Evolutionary conservation across 2,888 invertebrate genomes (phyloP), one percentile per base, ranked within the genome.

Genomic region (Lasioglossum pauxillum): DNA sequence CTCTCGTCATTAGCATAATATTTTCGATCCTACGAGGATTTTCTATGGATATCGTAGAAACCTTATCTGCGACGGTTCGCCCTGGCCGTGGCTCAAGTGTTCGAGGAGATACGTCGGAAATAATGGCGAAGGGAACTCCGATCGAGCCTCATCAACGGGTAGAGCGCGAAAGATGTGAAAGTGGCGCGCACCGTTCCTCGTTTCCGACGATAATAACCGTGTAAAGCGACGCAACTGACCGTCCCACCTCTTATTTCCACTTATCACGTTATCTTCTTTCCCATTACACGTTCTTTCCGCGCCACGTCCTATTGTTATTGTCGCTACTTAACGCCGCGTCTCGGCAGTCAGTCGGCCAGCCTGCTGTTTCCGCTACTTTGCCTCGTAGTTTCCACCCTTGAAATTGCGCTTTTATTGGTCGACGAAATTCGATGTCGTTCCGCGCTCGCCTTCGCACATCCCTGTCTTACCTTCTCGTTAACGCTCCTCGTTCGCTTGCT

Each of bases 181-280:
- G 44, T 41, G 85, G 46, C 38, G 75, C 41, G 27, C 27, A 23
- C 67, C 64, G n/a, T 73, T 78, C 75, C 73, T 41, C 78, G 82
- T 78, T 76, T 71, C 31, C 73, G 19, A 76, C 75, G 76, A 79
- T 83, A 87, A 87, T 86, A 81, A 86, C 85, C 79, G 80, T 87
- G 86, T 67, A 82, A 85, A 75, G 69, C 41, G 80, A 82, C 71
- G 75, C 80, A 38, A 80, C 88, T 88, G 88, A 87, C 88, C 84
- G 72, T 67, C 35, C 82, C 78, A 69, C 85, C 53, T 75, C 75
- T 89, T 89, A 88, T 88, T 88, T 85, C 84, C 85, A 83, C 85
- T 89, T 89, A 90, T 85, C 86, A 75, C 89, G 80, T 90, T 88
- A 88, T 85, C 78, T 82, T 60, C 83, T 86, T 77, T 82, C 81